phyloP scores from a whole-genome alignment of 1,140 invertebrate genomes.

The Cryptotermes secundus region DNA sequence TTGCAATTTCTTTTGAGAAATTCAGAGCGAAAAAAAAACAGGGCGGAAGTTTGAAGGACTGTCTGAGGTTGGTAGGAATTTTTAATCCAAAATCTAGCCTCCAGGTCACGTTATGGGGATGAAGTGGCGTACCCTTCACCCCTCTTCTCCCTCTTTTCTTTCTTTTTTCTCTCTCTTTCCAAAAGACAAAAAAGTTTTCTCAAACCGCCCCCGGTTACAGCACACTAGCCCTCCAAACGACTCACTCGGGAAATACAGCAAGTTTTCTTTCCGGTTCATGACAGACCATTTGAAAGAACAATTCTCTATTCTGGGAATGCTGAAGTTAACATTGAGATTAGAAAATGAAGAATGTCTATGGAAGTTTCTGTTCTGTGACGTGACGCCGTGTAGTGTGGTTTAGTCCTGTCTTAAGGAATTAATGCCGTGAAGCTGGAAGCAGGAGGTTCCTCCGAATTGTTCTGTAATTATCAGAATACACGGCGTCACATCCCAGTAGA shows the following conservation, averaged over 20 bases:
- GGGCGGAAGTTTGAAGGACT: not conserved
- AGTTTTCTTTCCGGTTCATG: not conserved
- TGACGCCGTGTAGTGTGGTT: too few relatives aligned
- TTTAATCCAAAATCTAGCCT: conserved; percentile 33
- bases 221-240: conserved; percentile 30
- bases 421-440: too few relatives aligned
- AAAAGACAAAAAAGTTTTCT: conserved; percentile 13
- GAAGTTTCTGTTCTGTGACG: too few relatives aligned
- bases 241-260: conserved; percentile 28
- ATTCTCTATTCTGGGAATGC: not conserved
- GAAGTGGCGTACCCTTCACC: conserved; percentile 19
- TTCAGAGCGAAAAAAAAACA: conserved; percentile 1
- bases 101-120: conserved; percentile 30
- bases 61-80: conserved; percentile 19
- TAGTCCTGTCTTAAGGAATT: too few relatives aligned
- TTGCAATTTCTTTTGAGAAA: conserved; percentile 16
- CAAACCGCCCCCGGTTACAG: conserved; percentile 31
- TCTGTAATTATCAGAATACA: too few relatives aligned
- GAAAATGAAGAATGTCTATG: too few relatives aligned
- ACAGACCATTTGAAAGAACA: not conserved
- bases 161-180: not conserved
- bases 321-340: not conserved
- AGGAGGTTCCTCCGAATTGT: too few relatives aligned
- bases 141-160: not conserved
- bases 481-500: too few relatives aligned